Conservation (phyloP, 2,888 invertebrate genomes). For the Choreutis nemorana region DNA sequence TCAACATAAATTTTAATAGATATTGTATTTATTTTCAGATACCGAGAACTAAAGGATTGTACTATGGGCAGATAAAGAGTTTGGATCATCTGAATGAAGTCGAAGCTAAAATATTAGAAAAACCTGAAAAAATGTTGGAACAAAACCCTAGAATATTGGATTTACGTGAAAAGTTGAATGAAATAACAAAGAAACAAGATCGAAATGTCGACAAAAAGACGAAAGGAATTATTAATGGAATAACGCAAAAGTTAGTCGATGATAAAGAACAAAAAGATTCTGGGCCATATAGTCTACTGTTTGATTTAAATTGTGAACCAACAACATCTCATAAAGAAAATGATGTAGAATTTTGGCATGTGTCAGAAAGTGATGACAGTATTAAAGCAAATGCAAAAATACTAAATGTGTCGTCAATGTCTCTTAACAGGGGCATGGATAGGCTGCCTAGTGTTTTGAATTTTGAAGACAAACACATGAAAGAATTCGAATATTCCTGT, state of each 20-base stretch:
- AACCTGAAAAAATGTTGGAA: slow-evolving; percentile 46
- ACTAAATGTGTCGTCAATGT: slow-evolving; percentile 22
- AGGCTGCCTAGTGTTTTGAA: slow-evolving; percentile 49
- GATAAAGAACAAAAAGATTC: slow-evolving; percentile 57
- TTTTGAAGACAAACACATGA: slow-evolving; percentile 54
- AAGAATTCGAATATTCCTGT: slow-evolving; percentile 59
- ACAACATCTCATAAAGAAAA: slow-evolving; percentile 35
- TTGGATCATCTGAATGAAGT: slow-evolving; percentile 20
- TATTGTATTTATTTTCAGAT: too few relatives aligned
- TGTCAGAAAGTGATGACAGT: slow-evolving; percentile 22
- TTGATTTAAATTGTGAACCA: slow-evolving; percentile 52
- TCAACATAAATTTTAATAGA: too few relatives aligned
- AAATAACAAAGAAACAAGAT: slow-evolving; percentile 52
- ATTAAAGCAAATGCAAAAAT: slow-evolving; percentile 20
- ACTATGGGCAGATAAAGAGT: slow-evolving; percentile 2
- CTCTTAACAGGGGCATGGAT: slow-evolving; percentile 36
- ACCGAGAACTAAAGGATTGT: too few relatives aligned
- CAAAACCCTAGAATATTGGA: slow-evolving; percentile 55
- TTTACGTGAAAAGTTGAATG: slow-evolving; percentile 52
- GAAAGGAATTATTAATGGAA: slow-evolving; percentile 48
- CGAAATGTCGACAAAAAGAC: slow-evolving; percentile 46
- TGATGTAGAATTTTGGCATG: slow-evolving; percentile 27
- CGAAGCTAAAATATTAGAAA: slow-evolving; percentile 38
- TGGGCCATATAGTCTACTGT: slow-evolving; percentile 69
- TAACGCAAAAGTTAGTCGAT: slow-evolving; percentile 48